A percentile compares a stretch with the other conserved stretches of the same genome.
Conservation (phyloP, 2,888 invertebrate species). For the Melikaiella ostensackeni region DNA sequence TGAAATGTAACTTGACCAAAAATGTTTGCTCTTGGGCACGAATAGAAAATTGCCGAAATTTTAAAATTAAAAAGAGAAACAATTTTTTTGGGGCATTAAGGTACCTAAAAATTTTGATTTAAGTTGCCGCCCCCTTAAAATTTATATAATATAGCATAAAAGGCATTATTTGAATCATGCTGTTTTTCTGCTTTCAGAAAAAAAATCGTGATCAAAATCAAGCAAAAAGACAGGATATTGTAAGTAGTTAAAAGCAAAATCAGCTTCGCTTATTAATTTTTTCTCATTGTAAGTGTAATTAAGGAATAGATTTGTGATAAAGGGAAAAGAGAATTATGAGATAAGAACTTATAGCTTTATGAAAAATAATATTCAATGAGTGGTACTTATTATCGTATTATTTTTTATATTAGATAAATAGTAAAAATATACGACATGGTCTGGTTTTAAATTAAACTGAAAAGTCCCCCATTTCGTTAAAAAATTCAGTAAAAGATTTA, state of each 20-base stretch:
- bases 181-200: background rate
- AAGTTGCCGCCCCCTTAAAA: too few relatives aligned
- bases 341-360: background rate
- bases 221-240: background rate
- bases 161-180: too few relatives aligned
- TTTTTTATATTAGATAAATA: constrained; percentile 31
- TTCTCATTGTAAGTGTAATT: background rate
- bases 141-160: too few relatives aligned
- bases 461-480: background rate
- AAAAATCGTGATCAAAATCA: background rate
- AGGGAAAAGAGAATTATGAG: constrained; percentile 18
- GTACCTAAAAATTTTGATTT: too few relatives aligned
- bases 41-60: too few relatives aligned
- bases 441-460: too few relatives aligned
- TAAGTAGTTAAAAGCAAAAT: background rate
- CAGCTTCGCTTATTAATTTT: background rate
- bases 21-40: too few relatives aligned
- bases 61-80: too few relatives aligned
- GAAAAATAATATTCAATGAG: constrained; percentile 6
- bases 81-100: too few relatives aligned
- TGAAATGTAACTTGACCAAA: too few relatives aligned
- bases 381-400: constrained; percentile 27
- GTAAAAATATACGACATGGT: background rate
- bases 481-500: background rate
- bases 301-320: constrained; percentile 33